phyloP scores from a whole-genome alignment of 2,888 invertebrate genomes.

The Barypeithes pellucidus region DNA sequence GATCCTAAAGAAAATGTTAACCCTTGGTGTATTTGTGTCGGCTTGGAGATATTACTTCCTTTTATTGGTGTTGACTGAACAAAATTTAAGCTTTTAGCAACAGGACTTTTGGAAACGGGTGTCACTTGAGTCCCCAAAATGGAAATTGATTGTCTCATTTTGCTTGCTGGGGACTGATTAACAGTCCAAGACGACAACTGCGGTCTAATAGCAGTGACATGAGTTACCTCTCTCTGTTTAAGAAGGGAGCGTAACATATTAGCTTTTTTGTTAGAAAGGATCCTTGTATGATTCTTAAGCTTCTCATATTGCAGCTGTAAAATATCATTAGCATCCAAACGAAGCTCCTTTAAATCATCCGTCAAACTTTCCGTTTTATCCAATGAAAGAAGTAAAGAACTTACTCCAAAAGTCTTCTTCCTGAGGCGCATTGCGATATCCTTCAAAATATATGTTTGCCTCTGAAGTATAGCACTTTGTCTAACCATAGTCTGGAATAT shows the following conservation, averaged over 20 bases:
- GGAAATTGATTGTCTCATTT: conserved; percentile 56
- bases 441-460: conserved; percentile 70
- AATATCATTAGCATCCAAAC: conserved; percentile 69
- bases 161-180: conserved; percentile 58
- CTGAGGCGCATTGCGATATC: conserved; percentile 65
- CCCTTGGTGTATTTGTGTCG: neutral
- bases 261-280: conserved; percentile 72
- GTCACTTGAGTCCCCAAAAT: conserved; percentile 57
- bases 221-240: conserved; percentile 72
- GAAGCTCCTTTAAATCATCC: conserved; percentile 71
- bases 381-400: conserved; percentile 70
- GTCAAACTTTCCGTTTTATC: conserved; percentile 65
- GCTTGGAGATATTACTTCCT: conserved; percentile 12
- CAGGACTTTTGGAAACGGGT: conserved; percentile 53
- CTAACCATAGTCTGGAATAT: conserved; percentile 86
- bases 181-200: conserved; percentile 63
- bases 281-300: conserved; percentile 62
- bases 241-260: conserved; percentile 73
- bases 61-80: conserved; percentile 60
- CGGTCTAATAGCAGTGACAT: conserved; percentile 73
- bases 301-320: conserved; percentile 68
- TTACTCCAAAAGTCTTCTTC: conserved; percentile 69
- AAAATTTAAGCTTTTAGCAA: conserved; percentile 58
- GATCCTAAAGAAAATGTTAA: conserved; percentile 7
- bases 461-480: conserved; percentile 79